These are phyloP conservation scores for Galbula dea DNA, from an alignment of 2,113 vertebrate species.

Conservation along the genomic window DNA sequence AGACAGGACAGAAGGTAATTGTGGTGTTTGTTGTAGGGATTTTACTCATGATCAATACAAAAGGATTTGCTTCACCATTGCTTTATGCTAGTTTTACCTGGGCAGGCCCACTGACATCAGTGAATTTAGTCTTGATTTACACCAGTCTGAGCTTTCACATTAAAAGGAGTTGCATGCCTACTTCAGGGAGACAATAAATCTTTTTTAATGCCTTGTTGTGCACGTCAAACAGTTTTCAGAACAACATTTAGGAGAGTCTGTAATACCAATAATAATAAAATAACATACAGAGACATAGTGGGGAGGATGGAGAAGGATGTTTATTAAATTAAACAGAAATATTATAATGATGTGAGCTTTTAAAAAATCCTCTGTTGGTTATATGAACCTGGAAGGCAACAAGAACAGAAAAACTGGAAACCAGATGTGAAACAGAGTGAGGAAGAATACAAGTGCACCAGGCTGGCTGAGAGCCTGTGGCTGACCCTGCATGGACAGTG, in stretches of 20 bases:
- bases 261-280: not conserved
- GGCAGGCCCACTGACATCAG: not conserved
- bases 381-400: not conserved
- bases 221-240: conserved; percentile 5
- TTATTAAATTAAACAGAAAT: not conserved
- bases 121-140: conserved; percentile 37
- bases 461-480: not conserved
- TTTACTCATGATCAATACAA: not conserved
- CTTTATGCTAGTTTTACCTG: not conserved
- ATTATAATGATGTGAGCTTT: not conserved
- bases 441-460: not conserved
- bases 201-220: conserved; percentile 14
- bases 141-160: not conserved
- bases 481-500: not conserved
- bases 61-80: not conserved
- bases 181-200: conserved; percentile 26
- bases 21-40: not conserved
- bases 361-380: not conserved
- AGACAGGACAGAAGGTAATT: not conserved
- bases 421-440: not conserved
- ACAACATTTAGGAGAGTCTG: not conserved
- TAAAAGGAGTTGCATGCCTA: not conserved
- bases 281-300: not conserved
- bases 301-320: not conserved
- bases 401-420: not conserved